Base-by-base conservation (phyloP, 2,888 invertebrate species). In the Rhaphigaster nebulosa region DNA sequence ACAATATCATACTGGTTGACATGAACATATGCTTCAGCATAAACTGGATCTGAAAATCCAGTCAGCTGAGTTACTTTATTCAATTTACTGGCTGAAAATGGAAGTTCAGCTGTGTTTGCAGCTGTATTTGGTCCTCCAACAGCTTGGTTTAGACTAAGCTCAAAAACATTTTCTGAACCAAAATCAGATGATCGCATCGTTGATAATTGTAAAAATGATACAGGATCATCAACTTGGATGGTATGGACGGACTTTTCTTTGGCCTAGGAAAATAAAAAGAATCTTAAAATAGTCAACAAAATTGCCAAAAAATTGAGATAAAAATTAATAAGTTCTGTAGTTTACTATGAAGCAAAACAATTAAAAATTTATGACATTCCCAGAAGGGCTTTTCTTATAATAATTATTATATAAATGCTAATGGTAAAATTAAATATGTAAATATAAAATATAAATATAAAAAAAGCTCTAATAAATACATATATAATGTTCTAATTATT, bases 1-100 rank as follows among this genome's bases (percentile, higher is more conserved):
- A 99, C 99, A 93, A 99, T 99, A 94, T 99, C 99, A 94, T 99
- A 99, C 94, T 99, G 99, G 94, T 99, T 99, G 92, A 99, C 99
- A 94, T 99, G 97, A 2, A 99, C 99, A 93, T 99, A 98, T n/a
- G 99, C 99, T 95, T 99, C 99, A 0, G 99, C 98, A 94, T 99
- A 99, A 91, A 99, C 99, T 0, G 99, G 99, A 95, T 99, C 99
- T 0, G 99, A 99, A 95, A 99, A 99, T 26, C 99, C 99, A 8
- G 99, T 99, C 93, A 99, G 95, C 94, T 99, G 99, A 65, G 98
- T 93, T 13, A 93, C 93, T 91, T 93, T 93, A 91, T 93, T 93
- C 26, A 93, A 91, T 92, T 93, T 93, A 84, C 93, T 93, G 20
- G 92, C 92, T 34, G 92, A 92, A 76, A 93, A 92, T 29, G 92